Evolutionary conservation across 2,113 vertebrate genomes (phyloP).

Genomic region (Eleginops maclovinus): DNA sequence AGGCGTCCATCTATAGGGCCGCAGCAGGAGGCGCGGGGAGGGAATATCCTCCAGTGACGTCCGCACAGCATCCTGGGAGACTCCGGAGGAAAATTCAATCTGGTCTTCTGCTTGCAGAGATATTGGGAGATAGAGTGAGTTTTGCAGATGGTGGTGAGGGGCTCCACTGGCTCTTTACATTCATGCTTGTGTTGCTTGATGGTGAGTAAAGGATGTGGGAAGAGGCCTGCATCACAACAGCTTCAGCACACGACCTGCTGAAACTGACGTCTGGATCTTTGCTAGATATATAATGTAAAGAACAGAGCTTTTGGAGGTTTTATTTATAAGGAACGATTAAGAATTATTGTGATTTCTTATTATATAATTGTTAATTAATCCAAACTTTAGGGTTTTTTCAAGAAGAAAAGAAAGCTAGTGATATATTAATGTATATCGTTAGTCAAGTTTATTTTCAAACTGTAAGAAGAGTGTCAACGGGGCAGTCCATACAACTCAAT

Average conservation of each 20-base stretch:
- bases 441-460: no score
- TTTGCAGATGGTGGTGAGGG: slow-evolving; percentile 61
- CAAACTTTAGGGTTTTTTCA: not conserved
- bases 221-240: slow-evolving; percentile 54
- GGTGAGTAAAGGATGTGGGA: slow-evolving; percentile 51
- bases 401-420: not conserved
- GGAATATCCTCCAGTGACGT: slow-evolving; percentile 62
- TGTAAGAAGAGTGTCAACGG: no score
- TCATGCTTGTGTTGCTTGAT: slow-evolving; percentile 38
- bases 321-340: not conserved
- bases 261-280: not conserved
- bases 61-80: slow-evolving; percentile 71
- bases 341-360: not conserved
- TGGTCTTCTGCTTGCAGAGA: slow-evolving; percentile 73
- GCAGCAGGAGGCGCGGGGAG: slow-evolving; percentile 33
- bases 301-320: not conserved
- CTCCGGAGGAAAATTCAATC: slow-evolving; percentile 76
- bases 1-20: slow-evolving; percentile 55
- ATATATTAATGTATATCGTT: not conserved
- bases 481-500: no score
- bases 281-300: not conserved
- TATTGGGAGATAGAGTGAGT: slow-evolving; percentile 74
- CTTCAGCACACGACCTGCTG: not conserved
- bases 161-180: slow-evolving; percentile 54
- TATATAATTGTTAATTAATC: not conserved